These are phyloP conservation scores for Cossypha dichroa DNA, from an alignment of 2,797 vertebrate species.

Conservation along the genomic window DNA sequence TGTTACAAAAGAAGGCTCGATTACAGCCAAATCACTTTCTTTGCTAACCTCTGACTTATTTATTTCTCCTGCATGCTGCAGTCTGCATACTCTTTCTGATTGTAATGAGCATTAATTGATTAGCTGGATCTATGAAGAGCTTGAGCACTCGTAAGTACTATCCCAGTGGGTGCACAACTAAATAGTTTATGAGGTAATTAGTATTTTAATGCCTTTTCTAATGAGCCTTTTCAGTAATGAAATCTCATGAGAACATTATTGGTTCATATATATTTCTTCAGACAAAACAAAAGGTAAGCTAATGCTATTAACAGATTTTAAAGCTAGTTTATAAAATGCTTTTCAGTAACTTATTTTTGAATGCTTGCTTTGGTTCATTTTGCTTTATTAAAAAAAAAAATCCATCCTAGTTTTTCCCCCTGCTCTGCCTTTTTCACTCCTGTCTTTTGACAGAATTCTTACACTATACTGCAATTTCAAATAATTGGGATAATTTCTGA, in stretches of 20 bases:
- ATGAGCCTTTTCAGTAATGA: conserved; percentile 86
- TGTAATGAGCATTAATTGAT: conserved; percentile 98
- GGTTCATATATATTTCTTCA: conserved; percentile 77
- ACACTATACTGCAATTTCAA: conserved; percentile 39
- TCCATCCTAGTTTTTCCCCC: background rate
- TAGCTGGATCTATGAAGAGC: conserved; percentile 88
- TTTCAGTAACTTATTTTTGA: conserved; percentile 63
- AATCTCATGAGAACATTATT: conserved; percentile 78
- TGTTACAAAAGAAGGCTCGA: conserved; percentile 51
- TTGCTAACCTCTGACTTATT: conserved; percentile 68
- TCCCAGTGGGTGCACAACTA: conserved; percentile 88
- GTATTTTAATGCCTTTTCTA: conserved; percentile 92
- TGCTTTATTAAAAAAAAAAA: conserved; percentile 3
- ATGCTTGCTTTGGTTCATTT: conserved; percentile 33
- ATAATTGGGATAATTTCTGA: conserved; percentile 61
- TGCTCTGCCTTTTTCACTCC: background rate
- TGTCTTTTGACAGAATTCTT: conserved; percentile 24
- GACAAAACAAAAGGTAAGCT: conserved; percentile 69
- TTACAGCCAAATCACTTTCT: conserved; percentile 67
- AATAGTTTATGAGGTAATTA: conserved; percentile 98
- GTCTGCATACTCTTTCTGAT: conserved; percentile 75
- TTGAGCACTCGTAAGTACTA: conserved; percentile 85
- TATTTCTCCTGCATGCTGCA: conserved; percentile 71
- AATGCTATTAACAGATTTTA: conserved; percentile 63
- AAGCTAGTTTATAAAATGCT: conserved; percentile 52